Conservation (phyloP, 1,140 invertebrate genomes). For the Aethina tumida region DNA sequence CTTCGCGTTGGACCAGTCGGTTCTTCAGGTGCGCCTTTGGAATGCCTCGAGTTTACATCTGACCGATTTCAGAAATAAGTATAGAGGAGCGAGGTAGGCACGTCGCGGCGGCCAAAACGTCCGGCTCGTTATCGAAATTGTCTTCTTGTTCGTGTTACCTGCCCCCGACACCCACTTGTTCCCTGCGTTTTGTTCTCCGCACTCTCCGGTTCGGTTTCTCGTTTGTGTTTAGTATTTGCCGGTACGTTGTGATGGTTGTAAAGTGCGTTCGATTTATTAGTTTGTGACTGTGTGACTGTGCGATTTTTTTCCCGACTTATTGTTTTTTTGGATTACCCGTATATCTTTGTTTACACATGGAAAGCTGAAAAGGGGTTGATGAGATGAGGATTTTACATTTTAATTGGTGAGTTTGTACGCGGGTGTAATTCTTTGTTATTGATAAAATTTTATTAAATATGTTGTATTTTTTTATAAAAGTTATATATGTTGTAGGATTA, state of each 20-base stretch:
- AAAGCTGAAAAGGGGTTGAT: no score
- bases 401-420: constrained; percentile 33
- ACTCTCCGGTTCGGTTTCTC: no score
- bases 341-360: no score
- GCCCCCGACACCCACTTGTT: constrained; percentile 30
- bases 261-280: not conserved
- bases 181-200: no score
- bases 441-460: no score
- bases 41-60: constrained; percentile 26
- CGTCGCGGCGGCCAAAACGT: not conserved
- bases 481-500: no score
- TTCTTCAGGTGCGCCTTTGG: constrained; percentile 11
- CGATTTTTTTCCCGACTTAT: constrained; percentile 8
- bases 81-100: constrained; percentile 18
- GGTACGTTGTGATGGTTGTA: not conserved
- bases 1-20: constrained; percentile 16
- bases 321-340: constrained; percentile 3
- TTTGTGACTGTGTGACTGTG: not conserved
- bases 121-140: constrained; percentile 16
- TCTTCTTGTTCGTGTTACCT: constrained; percentile 26
- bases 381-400: constrained; percentile 34
- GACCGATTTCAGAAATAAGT: constrained; percentile 24
- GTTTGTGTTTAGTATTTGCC: no score
- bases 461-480: no score
- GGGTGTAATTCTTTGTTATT: no score